A percentile compares a stretch with the other conserved stretches of the same genome.
Evolutionary conservation across 1,140 invertebrate species (phyloP).

Genomic region (Aricia agestis): DNA sequence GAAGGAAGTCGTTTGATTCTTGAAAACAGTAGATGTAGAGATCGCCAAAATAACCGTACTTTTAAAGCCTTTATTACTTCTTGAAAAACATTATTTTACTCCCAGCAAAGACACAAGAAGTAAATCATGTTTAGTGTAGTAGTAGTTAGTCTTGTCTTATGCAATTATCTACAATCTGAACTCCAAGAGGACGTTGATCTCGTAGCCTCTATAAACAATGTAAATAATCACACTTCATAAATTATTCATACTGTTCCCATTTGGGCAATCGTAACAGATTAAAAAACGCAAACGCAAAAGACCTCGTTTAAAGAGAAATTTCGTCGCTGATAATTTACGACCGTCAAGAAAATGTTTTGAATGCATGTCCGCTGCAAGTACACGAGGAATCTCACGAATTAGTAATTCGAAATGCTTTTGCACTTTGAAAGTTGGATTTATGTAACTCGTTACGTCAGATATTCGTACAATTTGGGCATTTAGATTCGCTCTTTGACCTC

Average conservation of each 20-base stretch:
- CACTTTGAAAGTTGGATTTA: constrained; percentile 9
- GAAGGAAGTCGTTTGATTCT: no score
- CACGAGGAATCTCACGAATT: constrained; percentile 8
- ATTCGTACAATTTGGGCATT: background rate
- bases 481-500: background rate
- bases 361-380: background rate
- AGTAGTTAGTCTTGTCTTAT: no score
- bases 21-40: no score
- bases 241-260: background rate
- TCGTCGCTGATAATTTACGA: background rate
- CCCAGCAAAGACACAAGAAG: background rate
- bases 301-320: background rate
- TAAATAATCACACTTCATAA: background rate
- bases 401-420: constrained; percentile 12
- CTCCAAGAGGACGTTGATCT: background rate
- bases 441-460: background rate
- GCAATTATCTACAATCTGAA: background rate
- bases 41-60: no score
- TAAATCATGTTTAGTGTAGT: background rate
- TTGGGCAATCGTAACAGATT: background rate
- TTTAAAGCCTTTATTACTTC: no score
- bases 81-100: no score
- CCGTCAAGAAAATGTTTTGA: background rate
- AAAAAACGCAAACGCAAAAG: constrained; percentile 5
- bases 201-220: background rate